Percentiles rank a stretch among this genome's conserved stretches.
These are phyloP conservation scores for Noctua fimbriata DNA, from an alignment of 2,888 invertebrate species.

Conservation along the genomic window DNA sequence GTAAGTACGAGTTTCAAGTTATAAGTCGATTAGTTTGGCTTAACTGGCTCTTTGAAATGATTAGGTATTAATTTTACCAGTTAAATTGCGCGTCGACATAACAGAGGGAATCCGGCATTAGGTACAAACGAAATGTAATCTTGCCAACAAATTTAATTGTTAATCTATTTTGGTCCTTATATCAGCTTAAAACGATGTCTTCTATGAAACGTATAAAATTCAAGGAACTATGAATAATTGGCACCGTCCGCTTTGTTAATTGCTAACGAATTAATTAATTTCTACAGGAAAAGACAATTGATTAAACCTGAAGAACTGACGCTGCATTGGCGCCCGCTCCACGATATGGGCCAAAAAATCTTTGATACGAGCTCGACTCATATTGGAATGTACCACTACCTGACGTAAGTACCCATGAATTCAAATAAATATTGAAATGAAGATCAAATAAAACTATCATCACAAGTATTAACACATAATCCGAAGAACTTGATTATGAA, in stretches of 20 bases:
- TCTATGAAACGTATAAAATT: slow-evolving; percentile 3
- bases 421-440: not conserved
- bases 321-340: slow-evolving; percentile 96
- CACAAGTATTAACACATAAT: slow-evolving; percentile 34
- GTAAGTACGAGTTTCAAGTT: slow-evolving; percentile 87
- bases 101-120: not conserved
- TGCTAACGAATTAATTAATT: slow-evolving; percentile 42
- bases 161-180: slow-evolving; percentile 1
- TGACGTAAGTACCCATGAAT: slow-evolving; percentile 82
- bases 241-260: slow-evolving; percentile 44
- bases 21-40: not conserved
- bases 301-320: slow-evolving; percentile 94
- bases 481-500: slow-evolving; percentile 39
- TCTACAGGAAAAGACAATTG: slow-evolving; percentile 93
- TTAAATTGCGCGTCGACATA: not conserved
- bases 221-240: slow-evolving; percentile 50
- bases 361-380: slow-evolving; percentile 89
- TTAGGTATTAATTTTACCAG: not conserved
- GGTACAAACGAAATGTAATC: not conserved
- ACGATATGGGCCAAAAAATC: slow-evolving; percentile 91
- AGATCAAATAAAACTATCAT: slow-evolving; percentile 18
- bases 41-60: not conserved
- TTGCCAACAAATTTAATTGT: slow-evolving; percentile 2
- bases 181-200: not conserved
- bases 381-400: slow-evolving; percentile 91